Conservation (phyloP, 2,888 invertebrate genomes). For the Keiferia lycopersicella region DNA sequence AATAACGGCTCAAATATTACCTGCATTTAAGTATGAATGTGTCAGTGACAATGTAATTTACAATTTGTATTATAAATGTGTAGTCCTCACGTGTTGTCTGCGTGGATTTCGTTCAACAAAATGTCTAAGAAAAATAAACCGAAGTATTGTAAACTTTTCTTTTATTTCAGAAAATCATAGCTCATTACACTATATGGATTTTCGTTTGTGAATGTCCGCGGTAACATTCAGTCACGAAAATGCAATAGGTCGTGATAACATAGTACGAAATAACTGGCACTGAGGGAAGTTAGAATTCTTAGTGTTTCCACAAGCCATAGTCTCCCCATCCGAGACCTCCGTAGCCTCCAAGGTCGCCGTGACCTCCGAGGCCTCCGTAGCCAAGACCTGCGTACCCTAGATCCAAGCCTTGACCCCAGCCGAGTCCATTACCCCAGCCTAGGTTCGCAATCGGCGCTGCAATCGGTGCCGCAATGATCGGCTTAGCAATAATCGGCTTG, state of each 20-base stretch:
- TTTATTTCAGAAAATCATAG: slow-evolving; percentile 32
- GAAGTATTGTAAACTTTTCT: slow-evolving; percentile 35
- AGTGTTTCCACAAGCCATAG: slow-evolving; percentile 42
- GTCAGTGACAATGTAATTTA: slow-evolving; percentile 43
- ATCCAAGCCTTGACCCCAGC: neutral
- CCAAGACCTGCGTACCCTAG: slow-evolving; percentile 27
- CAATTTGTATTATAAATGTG: slow-evolving; percentile 40
- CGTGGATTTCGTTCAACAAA: slow-evolving; percentile 33
- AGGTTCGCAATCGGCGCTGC: slow-evolving; percentile 25
- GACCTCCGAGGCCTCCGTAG: slow-evolving; percentile 30
- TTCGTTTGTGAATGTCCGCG: slow-evolving; percentile 37
- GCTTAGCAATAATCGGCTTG: slow-evolving; percentile 28
- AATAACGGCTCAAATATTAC: slow-evolving; percentile 59
- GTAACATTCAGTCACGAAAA: slow-evolving; percentile 38
- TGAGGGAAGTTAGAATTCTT: slow-evolving; percentile 27
- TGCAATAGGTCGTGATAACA: slow-evolving; percentile 36
- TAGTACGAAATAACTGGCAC: slow-evolving; percentile 15
- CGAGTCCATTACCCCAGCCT: neutral
- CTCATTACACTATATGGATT: slow-evolving; percentile 37
- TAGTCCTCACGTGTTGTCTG: slow-evolving; percentile 45
- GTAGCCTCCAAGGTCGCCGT: slow-evolving; percentile 29
- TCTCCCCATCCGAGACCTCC: slow-evolving; percentile 18
- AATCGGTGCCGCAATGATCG: slow-evolving; percentile 30
- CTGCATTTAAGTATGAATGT: slow-evolving; percentile 58
- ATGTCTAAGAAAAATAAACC: slow-evolving; percentile 32